phyloP scores from a whole-genome alignment of 2,797 vertebrate species.

The Semaprochilodus insignis region DNA sequence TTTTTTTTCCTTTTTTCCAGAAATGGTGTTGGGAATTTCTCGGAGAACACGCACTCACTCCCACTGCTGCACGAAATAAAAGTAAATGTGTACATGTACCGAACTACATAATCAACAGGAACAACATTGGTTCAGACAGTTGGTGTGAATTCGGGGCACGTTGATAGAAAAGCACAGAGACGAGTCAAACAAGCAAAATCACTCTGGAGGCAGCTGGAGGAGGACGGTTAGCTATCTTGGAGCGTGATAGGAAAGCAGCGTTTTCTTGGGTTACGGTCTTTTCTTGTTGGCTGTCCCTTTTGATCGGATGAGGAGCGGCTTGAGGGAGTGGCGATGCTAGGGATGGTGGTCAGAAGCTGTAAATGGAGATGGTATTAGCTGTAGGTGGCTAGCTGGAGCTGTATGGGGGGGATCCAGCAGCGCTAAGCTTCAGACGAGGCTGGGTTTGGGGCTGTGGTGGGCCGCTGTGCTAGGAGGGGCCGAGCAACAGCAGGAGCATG shows the following conservation, averaged over 20 bases:
- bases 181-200: conserved; percentile 38
- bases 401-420: conserved; percentile 13
- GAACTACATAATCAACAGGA: conserved; percentile 28
- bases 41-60: conserved; percentile 26
- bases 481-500: conserved; percentile 48
- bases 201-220: conserved; percentile 11
- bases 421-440: conserved; percentile 32
- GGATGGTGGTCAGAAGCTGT: neutral
- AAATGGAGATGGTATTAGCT: neutral
- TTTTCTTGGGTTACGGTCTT: conserved; percentile 23
- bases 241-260: conserved; percentile 5
- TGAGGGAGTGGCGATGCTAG: neutral
- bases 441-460: conserved; percentile 5
- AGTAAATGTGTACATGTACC: conserved; percentile 28
- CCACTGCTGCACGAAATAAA: conserved; percentile 13
- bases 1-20: conserved; percentile 4
- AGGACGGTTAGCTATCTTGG: conserved; percentile 25
- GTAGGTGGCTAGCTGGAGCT: neutral
- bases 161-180: conserved; percentile 48
- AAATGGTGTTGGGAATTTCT: conserved; percentile 11
- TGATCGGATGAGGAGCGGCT: conserved; percentile 18
- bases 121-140: conserved; percentile 20
- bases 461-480: conserved; percentile 58
- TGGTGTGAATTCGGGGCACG: conserved; percentile 25
- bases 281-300: conserved; percentile 25